phyloP scores from a whole-genome alignment of 2,797 vertebrate species.

The Sardinella longiceps region DNA sequence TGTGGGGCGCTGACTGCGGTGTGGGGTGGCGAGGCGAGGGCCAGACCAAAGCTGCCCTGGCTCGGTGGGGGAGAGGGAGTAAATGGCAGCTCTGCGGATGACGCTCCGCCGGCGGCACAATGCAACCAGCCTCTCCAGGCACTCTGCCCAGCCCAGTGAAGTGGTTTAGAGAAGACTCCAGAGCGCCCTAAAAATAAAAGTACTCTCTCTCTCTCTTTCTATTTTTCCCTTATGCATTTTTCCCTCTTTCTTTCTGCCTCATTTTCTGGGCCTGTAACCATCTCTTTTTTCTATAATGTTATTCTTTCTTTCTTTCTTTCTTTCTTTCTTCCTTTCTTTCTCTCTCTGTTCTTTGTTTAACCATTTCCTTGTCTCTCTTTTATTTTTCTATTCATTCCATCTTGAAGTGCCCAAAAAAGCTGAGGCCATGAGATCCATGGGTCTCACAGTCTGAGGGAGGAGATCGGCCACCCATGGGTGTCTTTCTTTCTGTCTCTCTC shows the following conservation, averaged over 20 bases:
- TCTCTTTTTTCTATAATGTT: slow-evolving; percentile 18
- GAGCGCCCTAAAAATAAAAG: slow-evolving; percentile 55
- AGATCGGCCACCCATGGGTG: background rate
- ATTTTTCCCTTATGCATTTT: slow-evolving; percentile 23
- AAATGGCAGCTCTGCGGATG: slow-evolving; percentile 51
- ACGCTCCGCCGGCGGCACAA: slow-evolving; percentile 45
- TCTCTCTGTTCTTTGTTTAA: slow-evolving; percentile 34
- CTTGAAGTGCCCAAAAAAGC: background rate
- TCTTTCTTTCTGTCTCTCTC: background rate
- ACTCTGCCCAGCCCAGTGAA: slow-evolving; percentile 50
- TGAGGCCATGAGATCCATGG: background rate
- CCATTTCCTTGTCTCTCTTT: background rate
- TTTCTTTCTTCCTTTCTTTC: slow-evolving; percentile 27
- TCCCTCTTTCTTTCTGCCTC: slow-evolving; percentile 32
- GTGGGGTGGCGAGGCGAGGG: slow-evolving; percentile 1
- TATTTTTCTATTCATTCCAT: background rate
- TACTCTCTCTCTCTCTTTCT: slow-evolving; percentile 29
- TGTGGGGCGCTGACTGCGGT: background rate
- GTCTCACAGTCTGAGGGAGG: background rate
- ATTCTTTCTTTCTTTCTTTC: slow-evolving; percentile 28
- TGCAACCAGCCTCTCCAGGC: slow-evolving; percentile 56
- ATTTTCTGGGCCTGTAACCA: too few relatives aligned
- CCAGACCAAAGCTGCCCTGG: slow-evolving; percentile 51
- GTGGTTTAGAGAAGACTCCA: slow-evolving; percentile 48
- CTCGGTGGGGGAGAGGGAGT: slow-evolving; percentile 36